Evolutionary conservation across 2,797 vertebrate genomes (phyloP), one percentile per base, ranked within the genome.

Genomic region (Cichlasoma orientale): DNA sequence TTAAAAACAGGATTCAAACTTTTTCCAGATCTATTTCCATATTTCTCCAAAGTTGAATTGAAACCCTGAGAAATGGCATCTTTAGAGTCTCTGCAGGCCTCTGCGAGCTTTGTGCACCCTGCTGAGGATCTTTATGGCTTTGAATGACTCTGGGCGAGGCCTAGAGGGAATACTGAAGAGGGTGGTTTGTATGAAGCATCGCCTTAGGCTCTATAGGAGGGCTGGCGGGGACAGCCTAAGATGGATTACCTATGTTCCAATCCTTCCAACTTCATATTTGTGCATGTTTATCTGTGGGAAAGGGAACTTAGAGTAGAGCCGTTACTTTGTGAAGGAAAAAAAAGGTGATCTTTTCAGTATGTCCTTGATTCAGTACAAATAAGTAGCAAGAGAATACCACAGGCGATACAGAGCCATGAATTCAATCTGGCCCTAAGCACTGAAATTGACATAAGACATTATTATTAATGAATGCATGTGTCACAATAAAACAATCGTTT

Each of bases 111-210:
- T 58, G 27, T 53, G 78, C 76, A 76, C 73, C 83, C 81, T 52
- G 58, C 78, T 82, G 88, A 84, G 83, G 29, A 83, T 81, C 81
- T 91, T 87, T 83, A 78, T 63, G 80, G 79, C 78, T 88, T 56
- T 74, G 88, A 83, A 90, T 86, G 80, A 89, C 90, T 90, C 86
- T 86, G 81, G 89, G 91, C 78, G 12, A 92, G 55, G 80, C 91
- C 93, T 85, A 16, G 44, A 90, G 91, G 91, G 89, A 90, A 89
- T 86, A 86, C 44, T 71, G 77, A 47, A 52, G 59, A 79, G 75
- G 79, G 71, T 52, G 74, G 69, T 59, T 71, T 38, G 56, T 86
- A 41, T 75, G 84, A 90, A 86, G 82, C 74, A 52, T 82, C 5
- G 74, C 92, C 78, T 83, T 2, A 72, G 85, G 91, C 80, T 63